Percentiles rank a stretch among this genome's conserved stretches.
Evolutionary conservation across 2,888 invertebrate genomes (phyloP).

Genomic region (Spilosoma lubricipeda): DNA sequence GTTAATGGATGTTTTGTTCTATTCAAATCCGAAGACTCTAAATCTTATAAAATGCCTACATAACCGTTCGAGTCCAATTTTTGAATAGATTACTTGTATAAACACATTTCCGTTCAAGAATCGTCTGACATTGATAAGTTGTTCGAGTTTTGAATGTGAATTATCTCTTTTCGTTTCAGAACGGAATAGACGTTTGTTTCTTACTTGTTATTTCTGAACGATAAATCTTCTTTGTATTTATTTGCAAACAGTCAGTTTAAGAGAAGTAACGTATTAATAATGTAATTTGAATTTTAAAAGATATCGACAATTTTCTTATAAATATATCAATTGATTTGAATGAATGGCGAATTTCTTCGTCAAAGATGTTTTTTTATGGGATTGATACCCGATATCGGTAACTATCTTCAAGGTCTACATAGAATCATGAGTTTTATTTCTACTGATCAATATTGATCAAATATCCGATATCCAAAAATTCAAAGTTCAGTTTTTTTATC

Average conservation of each 20-base stretch:
- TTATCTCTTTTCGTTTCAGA: slow-evolving; percentile 12
- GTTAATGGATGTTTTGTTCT: no score
- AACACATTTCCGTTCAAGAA: neutral
- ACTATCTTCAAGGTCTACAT: no score
- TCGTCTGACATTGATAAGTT: slow-evolving; percentile 30
- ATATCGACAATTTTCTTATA: neutral
- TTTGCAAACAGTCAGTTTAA: neutral
- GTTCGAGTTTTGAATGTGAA: slow-evolving; percentile 34
- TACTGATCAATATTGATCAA: no score
- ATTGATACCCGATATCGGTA: no score
- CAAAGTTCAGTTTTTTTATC: no score
- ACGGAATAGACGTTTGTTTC: slow-evolving; percentile 24
- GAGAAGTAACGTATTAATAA: neutral
- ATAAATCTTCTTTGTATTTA: slow-evolving; percentile 15
- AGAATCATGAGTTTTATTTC: no score
- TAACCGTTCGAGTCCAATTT: neutral
- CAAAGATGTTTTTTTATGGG: no score
- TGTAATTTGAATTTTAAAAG: neutral
- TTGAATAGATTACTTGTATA: neutral
- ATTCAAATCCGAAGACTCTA: neutral
- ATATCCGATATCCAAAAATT: no score
- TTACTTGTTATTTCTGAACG: slow-evolving; percentile 18
- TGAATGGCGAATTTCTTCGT: no score
- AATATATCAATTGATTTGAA: no score
- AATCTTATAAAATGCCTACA: neutral